These are phyloP conservation scores for Glossosoma conforme DNA, from an alignment of 1,140 invertebrate species.

Conservation along the genomic window DNA sequence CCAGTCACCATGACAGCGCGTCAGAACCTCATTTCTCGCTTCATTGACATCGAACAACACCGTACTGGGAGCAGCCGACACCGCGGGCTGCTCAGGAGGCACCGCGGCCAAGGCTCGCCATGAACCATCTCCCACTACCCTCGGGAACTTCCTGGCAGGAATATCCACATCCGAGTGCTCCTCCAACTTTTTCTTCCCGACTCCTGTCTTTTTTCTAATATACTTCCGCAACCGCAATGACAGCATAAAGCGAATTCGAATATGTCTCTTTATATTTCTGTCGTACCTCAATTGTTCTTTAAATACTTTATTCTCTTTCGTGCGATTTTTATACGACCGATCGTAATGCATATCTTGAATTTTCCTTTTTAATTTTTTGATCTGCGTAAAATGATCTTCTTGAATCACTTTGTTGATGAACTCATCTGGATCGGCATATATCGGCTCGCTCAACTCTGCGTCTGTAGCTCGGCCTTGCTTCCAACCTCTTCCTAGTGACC, in stretches of 20 bases:
- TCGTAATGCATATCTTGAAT: conserved; percentile 8
- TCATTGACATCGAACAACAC: conserved; percentile 46
- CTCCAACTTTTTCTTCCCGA: conserved; percentile 1
- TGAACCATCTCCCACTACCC: conserved; percentile 18
- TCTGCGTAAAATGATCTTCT: conserved; percentile 10
- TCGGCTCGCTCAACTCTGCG: conserved; percentile 10
- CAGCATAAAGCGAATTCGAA: conserved; percentile 47
- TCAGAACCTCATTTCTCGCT: conserved; percentile 43
- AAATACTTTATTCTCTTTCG: conserved; percentile 36
- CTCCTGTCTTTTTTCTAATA: conserved; percentile 39
- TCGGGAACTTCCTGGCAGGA: conserved; percentile 23
- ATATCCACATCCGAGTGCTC: conserved; percentile 15
- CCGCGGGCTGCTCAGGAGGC: conserved; percentile 27
- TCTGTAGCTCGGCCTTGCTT: conserved; percentile 12
- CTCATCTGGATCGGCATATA: conserved; percentile 19
- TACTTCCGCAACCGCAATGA: conserved; percentile 45
- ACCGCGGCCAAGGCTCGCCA: conserved; percentile 29
- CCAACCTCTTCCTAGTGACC: conserved; percentile 28
- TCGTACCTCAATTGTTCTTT: conserved; percentile 47
- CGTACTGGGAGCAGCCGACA: conserved; percentile 35
- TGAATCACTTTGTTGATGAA: not conserved
- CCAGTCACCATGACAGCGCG: conserved; percentile 37
- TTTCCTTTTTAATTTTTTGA: conserved; percentile 16
- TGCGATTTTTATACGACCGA: not conserved
- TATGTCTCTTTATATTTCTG: conserved; percentile 47